These are phyloP conservation scores for Cryptus armator DNA, from an alignment of 2,888 invertebrate genomes.

Conservation along the genomic window DNA sequence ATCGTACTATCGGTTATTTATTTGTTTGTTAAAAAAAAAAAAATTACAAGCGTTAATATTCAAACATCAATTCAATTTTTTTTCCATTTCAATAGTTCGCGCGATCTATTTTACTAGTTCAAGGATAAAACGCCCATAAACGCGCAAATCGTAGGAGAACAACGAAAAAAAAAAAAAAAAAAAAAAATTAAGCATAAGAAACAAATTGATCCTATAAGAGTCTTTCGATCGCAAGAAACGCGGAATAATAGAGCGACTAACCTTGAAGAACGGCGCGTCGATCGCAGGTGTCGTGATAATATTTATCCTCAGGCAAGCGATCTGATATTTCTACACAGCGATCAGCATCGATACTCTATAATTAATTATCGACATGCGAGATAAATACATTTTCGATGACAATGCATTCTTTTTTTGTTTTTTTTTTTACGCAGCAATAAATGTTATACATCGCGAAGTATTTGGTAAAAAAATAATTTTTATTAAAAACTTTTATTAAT, in stretches of 20 bases:
- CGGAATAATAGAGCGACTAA: conserved; percentile 78
- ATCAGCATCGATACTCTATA: background rate
- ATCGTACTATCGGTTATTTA: too few species aligned
- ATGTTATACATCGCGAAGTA: conserved; percentile 21
- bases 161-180: background rate
- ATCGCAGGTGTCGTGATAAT: conserved; percentile 25
- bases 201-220: conserved; percentile 16
- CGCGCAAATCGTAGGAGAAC: background rate
- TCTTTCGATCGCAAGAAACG: conserved; percentile 74
- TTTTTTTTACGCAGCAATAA: background rate
- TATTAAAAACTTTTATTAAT: conserved; percentile 79
- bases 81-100: too few species aligned
- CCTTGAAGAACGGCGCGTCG: conserved; percentile 72
- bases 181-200: background rate
- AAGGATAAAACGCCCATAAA: conserved; percentile 3
- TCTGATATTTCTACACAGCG: background rate
- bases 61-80: too few species aligned
- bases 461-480: conserved; percentile 80
- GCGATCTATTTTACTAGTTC: conserved; percentile 2
- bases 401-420: background rate
- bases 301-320: background rate
- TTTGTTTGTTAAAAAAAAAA: too few species aligned
- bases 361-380: background rate
- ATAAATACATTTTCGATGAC: background rate
- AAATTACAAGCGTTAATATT: too few species aligned